Evolutionary conservation across 2,888 invertebrate species (phyloP), one percentile per base, ranked within the genome.

Genomic region (Melangyna quadrimaculata): DNA sequence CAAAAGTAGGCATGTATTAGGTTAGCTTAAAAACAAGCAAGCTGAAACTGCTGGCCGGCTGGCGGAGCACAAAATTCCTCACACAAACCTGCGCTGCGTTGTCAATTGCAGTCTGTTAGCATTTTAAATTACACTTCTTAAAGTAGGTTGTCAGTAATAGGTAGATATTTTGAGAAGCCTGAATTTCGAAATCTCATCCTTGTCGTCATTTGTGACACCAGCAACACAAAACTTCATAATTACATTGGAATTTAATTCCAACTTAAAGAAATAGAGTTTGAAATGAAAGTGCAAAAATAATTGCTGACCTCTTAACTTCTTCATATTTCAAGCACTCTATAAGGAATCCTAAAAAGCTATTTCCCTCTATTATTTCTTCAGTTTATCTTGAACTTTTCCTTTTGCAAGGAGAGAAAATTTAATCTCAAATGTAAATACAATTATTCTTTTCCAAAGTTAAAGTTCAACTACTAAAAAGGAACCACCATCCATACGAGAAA

Each of bases 191-290:
- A 51, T 51, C 35, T 24, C 40, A 29, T 65, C 40, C 2, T n/a
- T 53, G 53, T 10, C 40, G n/a, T 14, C 53, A 55, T 43, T 57
- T 63, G 17, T 19, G 12, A 70, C 27, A 51, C 51, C 14, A 24
- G 19, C 5, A 61, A 14, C 17, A 8, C 3, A 70, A 70, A 43
- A 17, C 55, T 70, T n/a, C n/a, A 45, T 74, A 74, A 74, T 74
- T 74, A 65, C 74, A 43, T 63, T 74, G 53, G 74, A 55, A 65
- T 65, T 37, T 32, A 65, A 74, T 65, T 74, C 29, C 63, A 71
- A 55, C 53, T 71, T 71, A 63, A 17, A 37, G 22, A 10, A 8
- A 19, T 55, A 14, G 53, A 4, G 10, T n/a, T 24, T 35, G 59
- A 48, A 45, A 63, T 27, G 59, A 35, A 51, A 51, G 48, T 24